phyloP scores from a whole-genome alignment of 2,797 vertebrate genomes.

The Novumbra hubbsi region DNA sequence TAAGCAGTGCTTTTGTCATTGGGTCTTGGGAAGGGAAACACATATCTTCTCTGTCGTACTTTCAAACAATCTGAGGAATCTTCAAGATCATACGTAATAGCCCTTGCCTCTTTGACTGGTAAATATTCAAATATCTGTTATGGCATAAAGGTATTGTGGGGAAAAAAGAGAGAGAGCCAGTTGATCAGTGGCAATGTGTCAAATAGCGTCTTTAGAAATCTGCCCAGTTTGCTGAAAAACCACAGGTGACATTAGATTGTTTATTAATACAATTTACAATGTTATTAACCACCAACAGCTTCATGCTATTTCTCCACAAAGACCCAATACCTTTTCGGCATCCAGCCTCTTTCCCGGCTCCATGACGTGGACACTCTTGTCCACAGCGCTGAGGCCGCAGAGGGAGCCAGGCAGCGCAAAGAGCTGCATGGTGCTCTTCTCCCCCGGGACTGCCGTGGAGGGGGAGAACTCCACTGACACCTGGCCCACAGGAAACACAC shows the following conservation, averaged over 20 bases:
- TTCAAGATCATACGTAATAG: conserved; percentile 23
- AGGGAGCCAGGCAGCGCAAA: conserved; percentile 70
- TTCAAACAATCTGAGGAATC: conserved; percentile 41
- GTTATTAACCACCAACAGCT: conserved; percentile 22
- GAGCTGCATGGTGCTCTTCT: conserved; percentile 62
- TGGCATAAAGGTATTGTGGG: background rate
- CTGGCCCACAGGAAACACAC: conserved; percentile 53
- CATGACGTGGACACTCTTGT: conserved; percentile 80
- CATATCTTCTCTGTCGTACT: conserved; percentile 42
- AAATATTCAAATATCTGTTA: conserved; percentile 58
- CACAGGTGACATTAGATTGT: too few species aligned
- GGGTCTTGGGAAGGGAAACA: background rate
- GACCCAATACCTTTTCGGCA: conserved; percentile 60
- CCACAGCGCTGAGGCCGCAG: conserved; percentile 80
- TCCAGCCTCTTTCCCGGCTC: conserved; percentile 71
- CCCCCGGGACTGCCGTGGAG: conserved; percentile 70
- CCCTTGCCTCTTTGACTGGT: conserved; percentile 13
- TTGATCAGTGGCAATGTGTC: too few species aligned
- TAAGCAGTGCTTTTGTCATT: too few species aligned
- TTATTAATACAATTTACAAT: too few species aligned
- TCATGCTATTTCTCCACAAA: background rate
- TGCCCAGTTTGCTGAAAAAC: too few species aligned
- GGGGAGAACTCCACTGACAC: conserved; percentile 75
- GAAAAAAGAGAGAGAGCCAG: too few species aligned
- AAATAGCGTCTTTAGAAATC: too few species aligned